Conservation (phyloP, 2,888 invertebrate genomes). For the Epicampocera succincta region DNA sequence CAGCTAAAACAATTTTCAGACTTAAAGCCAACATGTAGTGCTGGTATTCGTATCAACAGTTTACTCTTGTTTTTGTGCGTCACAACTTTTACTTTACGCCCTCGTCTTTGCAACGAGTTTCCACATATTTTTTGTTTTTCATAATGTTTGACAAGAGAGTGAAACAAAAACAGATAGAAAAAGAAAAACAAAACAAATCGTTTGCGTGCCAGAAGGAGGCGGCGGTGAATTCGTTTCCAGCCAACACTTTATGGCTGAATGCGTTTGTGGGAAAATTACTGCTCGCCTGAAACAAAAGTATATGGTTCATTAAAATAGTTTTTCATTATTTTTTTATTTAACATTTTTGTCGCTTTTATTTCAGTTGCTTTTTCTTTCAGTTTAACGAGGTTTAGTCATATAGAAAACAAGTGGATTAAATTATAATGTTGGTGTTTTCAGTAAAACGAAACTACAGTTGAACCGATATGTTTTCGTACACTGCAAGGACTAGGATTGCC, state of each 20-base stretch:
- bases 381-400: too few species aligned
- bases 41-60: neutral
- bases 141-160: slow-evolving; percentile 13
- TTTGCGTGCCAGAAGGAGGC: slow-evolving; percentile 16
- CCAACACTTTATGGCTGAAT: slow-evolving; percentile 64
- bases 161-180: neutral
- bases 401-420: too few species aligned
- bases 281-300: too few species aligned
- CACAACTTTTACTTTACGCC: slow-evolving; percentile 40
- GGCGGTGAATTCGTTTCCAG: slow-evolving; percentile 42
- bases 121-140: neutral
- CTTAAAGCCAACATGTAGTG: neutral
- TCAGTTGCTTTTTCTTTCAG: too few species aligned
- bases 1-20: slow-evolving; percentile 25
- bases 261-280: slow-evolving; percentile 65
- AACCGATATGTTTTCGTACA: too few species aligned
- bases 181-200: neutral
- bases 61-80: slow-evolving; percentile 21
- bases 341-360: slow-evolving; percentile 35
- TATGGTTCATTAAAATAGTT: slow-evolving; percentile 27
- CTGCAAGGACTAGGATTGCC: too few species aligned
- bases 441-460: too few species aligned
- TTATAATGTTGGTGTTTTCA: too few species aligned
- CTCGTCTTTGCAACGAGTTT: slow-evolving; percentile 23
- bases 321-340: slow-evolving; percentile 18